Percentiles rank a stretch among this genome's conserved stretches.
phyloP scores from a whole-genome alignment of 2,888 invertebrate species.

The Hofmannophila pseudospretella region DNA sequence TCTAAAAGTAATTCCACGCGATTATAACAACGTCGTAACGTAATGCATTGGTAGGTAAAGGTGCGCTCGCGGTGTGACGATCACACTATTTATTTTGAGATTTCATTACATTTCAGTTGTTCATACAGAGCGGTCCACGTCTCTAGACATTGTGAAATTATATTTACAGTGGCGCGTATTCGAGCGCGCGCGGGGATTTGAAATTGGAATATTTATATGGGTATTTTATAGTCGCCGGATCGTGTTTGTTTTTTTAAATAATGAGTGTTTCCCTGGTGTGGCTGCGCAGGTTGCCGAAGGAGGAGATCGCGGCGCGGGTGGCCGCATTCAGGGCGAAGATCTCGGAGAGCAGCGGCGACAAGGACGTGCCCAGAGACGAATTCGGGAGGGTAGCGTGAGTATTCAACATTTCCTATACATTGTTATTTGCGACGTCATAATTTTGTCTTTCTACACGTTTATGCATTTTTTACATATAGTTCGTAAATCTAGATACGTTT shows the following conservation, averaged over 20 bases:
- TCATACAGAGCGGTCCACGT: conserved; percentile 28
- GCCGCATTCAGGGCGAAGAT: conserved; percentile 92
- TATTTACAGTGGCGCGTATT: background rate
- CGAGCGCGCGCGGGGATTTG: background rate
- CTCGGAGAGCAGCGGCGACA: conserved; percentile 79
- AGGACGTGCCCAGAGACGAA: conserved; percentile 85
- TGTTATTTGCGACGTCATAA: background rate
- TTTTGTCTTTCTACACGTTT: too few relatives aligned
- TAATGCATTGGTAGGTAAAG: conserved; percentile 71
- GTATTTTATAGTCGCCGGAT: conserved; percentile 9
- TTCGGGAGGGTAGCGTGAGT: conserved; percentile 87
- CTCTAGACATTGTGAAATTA: background rate
- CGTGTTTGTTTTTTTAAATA: conserved; percentile 24
- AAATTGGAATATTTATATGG: background rate
- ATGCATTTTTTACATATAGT: too few relatives aligned
- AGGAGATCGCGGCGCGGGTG: conserved; percentile 92
- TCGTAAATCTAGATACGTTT: too few relatives aligned
- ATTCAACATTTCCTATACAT: too few relatives aligned
- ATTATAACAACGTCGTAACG: conserved; percentile 37
- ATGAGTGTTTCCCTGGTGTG: conserved; percentile 70
- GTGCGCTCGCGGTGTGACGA: conserved; percentile 23
- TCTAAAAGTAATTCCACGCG: conserved; percentile 62
- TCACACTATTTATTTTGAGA: conserved; percentile 39
- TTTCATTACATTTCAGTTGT: conserved; percentile 44
- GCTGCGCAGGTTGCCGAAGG: conserved; percentile 86